phyloP scores from a whole-genome alignment of 2,888 invertebrate genomes.

The Trissonchulus sp. region DNA sequence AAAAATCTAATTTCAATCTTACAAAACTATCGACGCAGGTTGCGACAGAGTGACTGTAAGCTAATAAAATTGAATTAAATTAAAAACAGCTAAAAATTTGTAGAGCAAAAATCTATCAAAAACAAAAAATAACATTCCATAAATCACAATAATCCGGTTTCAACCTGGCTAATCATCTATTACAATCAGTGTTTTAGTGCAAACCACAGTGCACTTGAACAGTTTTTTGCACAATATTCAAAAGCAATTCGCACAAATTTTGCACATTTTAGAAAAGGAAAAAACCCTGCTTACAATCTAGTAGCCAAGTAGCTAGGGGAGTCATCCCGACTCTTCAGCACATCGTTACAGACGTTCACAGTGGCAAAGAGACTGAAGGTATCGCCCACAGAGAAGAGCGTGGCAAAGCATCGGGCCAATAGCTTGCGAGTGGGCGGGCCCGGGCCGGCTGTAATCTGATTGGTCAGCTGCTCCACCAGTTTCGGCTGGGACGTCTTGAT shows the following conservation, averaged over 20 bases:
- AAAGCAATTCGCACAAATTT: too few species aligned
- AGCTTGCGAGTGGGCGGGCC: constrained; percentile 88
- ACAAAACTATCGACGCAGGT: background rate
- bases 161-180: too few species aligned
- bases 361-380: constrained; percentile 93
- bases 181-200: too few species aligned
- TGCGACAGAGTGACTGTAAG: background rate
- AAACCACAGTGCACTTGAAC: too few species aligned
- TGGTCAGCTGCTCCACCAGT: constrained; percentile 83
- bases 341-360: constrained; percentile 95
- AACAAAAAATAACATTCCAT: too few species aligned
- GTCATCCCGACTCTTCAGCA: constrained; percentile 91
- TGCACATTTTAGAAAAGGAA: too few species aligned
- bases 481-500: constrained; percentile 94
- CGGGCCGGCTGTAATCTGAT: constrained; percentile 74
- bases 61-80: background rate
- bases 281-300: constrained; percentile 70
- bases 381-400: constrained; percentile 92
- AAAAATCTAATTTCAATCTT: too few species aligned
- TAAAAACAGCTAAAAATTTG: background rate
- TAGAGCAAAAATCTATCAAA: too few species aligned
- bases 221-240: too few species aligned
- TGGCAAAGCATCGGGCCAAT: constrained; percentile 71
- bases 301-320: constrained; percentile 90
- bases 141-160: too few species aligned